These are phyloP conservation scores for Macrochelys suwanniensis DNA, from an alignment of 2,797 vertebrate species.

Conservation along the genomic window DNA sequence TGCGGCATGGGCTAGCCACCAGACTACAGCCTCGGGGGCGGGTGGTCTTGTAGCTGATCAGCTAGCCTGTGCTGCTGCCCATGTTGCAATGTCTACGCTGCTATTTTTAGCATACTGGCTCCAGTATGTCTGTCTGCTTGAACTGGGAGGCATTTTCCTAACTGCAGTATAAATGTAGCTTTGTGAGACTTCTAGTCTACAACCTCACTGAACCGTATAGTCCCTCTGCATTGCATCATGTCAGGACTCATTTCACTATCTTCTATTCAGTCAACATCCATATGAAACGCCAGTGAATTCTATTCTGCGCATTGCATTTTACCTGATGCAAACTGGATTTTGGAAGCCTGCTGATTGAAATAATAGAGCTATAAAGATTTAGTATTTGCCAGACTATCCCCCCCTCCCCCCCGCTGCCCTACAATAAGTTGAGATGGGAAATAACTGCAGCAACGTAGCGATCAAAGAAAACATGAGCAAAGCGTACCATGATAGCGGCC, in stretches of 20 bases:
- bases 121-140: background rate
- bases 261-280: background rate
- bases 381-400: background rate
- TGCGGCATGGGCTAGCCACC: background rate
- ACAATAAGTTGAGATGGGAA: background rate
- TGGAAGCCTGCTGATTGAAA: background rate
- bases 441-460: too few species aligned
- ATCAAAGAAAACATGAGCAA: too few species aligned
- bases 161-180: background rate
- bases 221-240: background rate
- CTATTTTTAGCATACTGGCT: background rate
- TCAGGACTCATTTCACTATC: background rate
- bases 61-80: background rate
- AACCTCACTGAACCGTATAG: background rate
- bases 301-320: background rate
- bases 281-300: background rate
- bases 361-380: background rate
- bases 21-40: background rate
- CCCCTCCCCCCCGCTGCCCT: too few species aligned
- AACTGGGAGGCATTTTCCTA: background rate
- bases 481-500: conserved; percentile 15
- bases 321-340: too few species aligned
- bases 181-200: background rate
- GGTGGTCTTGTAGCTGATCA: background rate
- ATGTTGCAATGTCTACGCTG: background rate